phyloP scores from a whole-genome alignment of 2,113 vertebrate genomes.

The Machaerirhynchus nigripectus region DNA sequence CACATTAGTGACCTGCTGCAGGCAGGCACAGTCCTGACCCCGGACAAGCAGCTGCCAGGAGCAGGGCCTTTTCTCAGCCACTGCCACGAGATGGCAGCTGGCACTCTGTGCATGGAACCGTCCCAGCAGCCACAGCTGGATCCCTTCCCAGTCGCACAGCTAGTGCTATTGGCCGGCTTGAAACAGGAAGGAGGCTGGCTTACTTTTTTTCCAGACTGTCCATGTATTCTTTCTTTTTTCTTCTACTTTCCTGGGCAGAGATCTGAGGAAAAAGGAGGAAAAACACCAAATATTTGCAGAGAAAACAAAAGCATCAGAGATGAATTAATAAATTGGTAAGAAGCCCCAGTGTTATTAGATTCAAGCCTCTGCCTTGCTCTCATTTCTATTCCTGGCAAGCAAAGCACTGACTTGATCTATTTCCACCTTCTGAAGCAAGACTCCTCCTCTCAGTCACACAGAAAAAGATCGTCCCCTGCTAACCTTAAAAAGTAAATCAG shows the following conservation, averaged over 20 bases:
- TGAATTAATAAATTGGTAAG: not conserved
- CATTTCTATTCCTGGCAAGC: slow-evolving; percentile 6
- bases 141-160: slow-evolving; percentile 4
- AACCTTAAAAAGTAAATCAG: not conserved
- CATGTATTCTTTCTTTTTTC: slow-evolving; percentile 99
- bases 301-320: not conserved
- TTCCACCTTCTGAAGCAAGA: slow-evolving; percentile 17
- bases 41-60: not conserved
- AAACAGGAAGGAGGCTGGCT: slow-evolving; percentile 48
- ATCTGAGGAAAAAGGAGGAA: slow-evolving; percentile 76
- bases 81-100: slow-evolving; percentile 72
- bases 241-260: slow-evolving; percentile 96
- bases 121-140: slow-evolving; percentile 44
- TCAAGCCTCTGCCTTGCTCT: not conserved
- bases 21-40: not conserved
- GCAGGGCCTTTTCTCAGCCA: slow-evolving; percentile 27
- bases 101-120: not conserved
- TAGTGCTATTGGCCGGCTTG: not conserved
- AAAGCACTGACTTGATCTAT: not conserved
- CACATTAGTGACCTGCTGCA: not conserved
- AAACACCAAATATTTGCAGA: slow-evolving; percentile 17
- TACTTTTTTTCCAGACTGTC: slow-evolving; percentile 98
- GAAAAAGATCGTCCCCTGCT: not conserved
- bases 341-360: not conserved
- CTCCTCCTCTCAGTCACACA: not conserved